These are phyloP conservation scores for Phaonia tiefii DNA, from an alignment of 2,888 invertebrate genomes.

Conservation along the genomic window DNA sequence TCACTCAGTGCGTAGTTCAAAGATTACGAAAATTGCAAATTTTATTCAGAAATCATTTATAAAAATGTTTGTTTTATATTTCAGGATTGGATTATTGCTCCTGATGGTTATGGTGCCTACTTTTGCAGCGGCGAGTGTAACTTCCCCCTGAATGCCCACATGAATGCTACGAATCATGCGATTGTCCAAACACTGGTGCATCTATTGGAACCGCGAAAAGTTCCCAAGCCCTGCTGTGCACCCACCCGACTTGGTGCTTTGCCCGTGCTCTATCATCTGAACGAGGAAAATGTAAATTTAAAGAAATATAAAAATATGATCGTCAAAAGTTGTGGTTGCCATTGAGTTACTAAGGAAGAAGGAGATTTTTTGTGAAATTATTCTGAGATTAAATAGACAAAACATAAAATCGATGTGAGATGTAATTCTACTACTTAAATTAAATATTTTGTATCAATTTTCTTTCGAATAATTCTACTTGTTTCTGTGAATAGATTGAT, in stretches of 20 bases:
- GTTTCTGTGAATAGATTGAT: no score
- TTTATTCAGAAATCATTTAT: no score
- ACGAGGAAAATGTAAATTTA: constrained; percentile 94
- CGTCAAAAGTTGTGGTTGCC: constrained; percentile 98
- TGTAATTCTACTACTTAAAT: constrained; percentile 27
- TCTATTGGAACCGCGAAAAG: constrained; percentile 88
- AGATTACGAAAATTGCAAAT: no score
- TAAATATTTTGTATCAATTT: constrained; percentile 9
- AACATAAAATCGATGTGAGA: constrained; percentile 35
- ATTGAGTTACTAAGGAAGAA: constrained; percentile 82
- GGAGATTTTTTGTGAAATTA: constrained; percentile 20
- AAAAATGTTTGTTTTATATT: no score
- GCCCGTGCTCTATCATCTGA: constrained; percentile 94
- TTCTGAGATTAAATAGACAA: constrained; percentile 57
- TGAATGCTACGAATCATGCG: constrained; percentile 98
- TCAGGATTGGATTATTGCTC: constrained; percentile 97
- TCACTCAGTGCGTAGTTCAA: no score
- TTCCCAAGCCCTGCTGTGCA: constrained; percentile 95
- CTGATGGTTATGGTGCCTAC: constrained; percentile 95
- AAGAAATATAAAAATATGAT: constrained; percentile 99
- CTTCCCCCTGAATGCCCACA: constrained; percentile 94
- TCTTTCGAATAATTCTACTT: no score
- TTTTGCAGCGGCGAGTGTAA: constrained; percentile 97
- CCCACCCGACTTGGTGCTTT: constrained; percentile 94
- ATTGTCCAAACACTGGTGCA: constrained; percentile 96